Base-by-base conservation (phyloP, 2,888 invertebrate species). In the Ommatoiulus sabulosus region DNA sequence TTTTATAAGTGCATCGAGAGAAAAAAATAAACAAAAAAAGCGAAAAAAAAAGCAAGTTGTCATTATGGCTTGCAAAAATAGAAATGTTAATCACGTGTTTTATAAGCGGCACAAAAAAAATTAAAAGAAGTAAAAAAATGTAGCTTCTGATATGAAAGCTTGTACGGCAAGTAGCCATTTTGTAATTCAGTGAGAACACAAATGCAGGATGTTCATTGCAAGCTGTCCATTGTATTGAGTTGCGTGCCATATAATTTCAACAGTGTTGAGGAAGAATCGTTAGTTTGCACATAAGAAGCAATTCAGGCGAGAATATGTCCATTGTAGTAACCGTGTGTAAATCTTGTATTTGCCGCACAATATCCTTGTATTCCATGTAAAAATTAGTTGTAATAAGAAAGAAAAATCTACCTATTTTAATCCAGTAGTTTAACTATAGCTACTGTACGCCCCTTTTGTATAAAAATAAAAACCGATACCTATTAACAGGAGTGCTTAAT, bases 41-140 rank as follows among this genome's bases (percentile, higher is more conserved):
- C 80, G 80, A 35, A 80, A 80, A 57, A 57, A 80, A 80, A 80
- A 80, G 80, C 80, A 35, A 80, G 80, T 80, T 80, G 57, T 80
- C 35, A 10, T 80, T 80, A 80, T 35, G 80, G 24, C 24, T 80
- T 80, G 80, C 80, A 80, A 80, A 80, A 80, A 80, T 80, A 12
- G 80, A 80, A 80, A 80, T 80, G 80, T 80, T 80, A 80, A 80
- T 80, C 24, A 72, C 80, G 80, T 80, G 80, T 80, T 24, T 35
- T 80, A 8, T 80, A 80, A 80, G 80, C 80, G 80, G 63, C 20
- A 63, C 35, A 35, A 35, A 63, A 63, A 63, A 63, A 20, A 63
- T 1, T 12, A 80, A 35, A 57, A 57, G n/a, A 57, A 17, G 6
- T 8, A 57, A n/a, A 57, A 57, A 80, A 35, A 80, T 80, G 24